Evolutionary conservation across 2,888 invertebrate species (phyloP).

Genomic region (Colletes collaris): DNA sequence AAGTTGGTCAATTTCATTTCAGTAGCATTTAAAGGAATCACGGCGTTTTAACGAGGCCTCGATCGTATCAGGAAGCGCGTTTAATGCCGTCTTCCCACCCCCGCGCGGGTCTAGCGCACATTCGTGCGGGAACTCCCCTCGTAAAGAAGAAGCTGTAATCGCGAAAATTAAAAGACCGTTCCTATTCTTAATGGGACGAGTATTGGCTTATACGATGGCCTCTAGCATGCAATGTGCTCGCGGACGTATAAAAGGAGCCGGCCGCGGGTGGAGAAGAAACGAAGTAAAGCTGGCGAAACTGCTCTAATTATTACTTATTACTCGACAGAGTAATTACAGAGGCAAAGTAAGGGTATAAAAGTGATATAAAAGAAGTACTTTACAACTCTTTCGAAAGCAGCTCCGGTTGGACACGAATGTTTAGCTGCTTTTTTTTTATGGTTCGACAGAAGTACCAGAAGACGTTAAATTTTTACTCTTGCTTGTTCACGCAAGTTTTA

Average conservation of each 20-base stretch:
- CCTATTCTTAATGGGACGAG: conserved; percentile 18
- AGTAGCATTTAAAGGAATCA: conserved; percentile 23
- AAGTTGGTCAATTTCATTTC: conserved; percentile 10
- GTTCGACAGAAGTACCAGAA: background rate
- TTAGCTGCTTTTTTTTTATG: conserved; percentile 23
- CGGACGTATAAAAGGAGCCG: background rate
- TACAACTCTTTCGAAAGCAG: conserved; percentile 39
- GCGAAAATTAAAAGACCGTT: conserved; percentile 46
- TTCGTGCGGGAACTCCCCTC: conserved; percentile 26
- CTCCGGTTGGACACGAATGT: conserved; percentile 30
- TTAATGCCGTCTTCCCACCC: conserved; percentile 11
- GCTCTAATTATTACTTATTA: conserved; percentile 60
- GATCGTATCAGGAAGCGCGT: conserved; percentile 37
- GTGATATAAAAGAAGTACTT: conserved; percentile 40
- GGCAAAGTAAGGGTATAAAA: conserved; percentile 26
- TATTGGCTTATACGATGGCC: conserved; percentile 23
- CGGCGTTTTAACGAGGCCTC: conserved; percentile 27
- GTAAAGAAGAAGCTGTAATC: conserved; percentile 30
- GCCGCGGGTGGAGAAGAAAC: background rate
- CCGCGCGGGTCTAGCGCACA: background rate
- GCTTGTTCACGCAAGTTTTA: conserved; percentile 15
- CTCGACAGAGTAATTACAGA: conserved; percentile 49
- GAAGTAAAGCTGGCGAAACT: conserved; percentile 22
- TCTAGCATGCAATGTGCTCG: conserved; percentile 29
- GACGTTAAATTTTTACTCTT: conserved; percentile 19